phyloP scores from a whole-genome alignment of 2,888 invertebrate genomes.

The Gortyna flavago region DNA sequence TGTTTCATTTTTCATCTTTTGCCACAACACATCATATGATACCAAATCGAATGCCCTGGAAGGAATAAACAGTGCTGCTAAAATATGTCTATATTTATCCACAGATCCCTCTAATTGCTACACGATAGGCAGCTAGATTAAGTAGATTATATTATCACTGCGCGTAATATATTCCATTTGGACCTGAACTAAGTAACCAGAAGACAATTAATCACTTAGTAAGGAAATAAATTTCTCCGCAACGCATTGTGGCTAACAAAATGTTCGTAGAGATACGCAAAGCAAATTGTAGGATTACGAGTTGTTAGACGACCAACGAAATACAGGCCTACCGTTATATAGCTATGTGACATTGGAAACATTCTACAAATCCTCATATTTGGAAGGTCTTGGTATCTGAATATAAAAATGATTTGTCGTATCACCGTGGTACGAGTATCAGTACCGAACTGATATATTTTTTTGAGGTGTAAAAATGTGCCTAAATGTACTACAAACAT shows the following conservation, averaged over 20 bases:
- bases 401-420: background rate
- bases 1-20: too few relatives aligned
- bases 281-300: constrained; percentile 50
- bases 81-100: constrained; percentile 28
- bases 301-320: constrained; percentile 27
- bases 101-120: constrained; percentile 35
- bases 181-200: constrained; percentile 30
- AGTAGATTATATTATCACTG: constrained; percentile 31
- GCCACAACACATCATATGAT: too few relatives aligned
- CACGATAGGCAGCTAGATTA: constrained; percentile 18
- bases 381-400: too few relatives aligned
- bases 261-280: constrained; percentile 46
- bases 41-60: too few relatives aligned
- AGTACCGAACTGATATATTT: background rate
- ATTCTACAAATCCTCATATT: constrained; percentile 9
- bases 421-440: too few relatives aligned
- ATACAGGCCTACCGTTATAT: constrained; percentile 17
- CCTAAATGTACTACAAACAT: background rate
- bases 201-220: constrained; percentile 55
- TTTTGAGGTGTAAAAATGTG: too few relatives aligned
- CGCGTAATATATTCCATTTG: constrained; percentile 21
- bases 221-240: constrained; percentile 52
- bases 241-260: constrained; percentile 39
- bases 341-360: constrained; percentile 29
- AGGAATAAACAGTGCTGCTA: constrained; percentile 15